Base-by-base conservation (phyloP, 2,888 invertebrate genomes). In the Phragmatobia fuliginosa region DNA sequence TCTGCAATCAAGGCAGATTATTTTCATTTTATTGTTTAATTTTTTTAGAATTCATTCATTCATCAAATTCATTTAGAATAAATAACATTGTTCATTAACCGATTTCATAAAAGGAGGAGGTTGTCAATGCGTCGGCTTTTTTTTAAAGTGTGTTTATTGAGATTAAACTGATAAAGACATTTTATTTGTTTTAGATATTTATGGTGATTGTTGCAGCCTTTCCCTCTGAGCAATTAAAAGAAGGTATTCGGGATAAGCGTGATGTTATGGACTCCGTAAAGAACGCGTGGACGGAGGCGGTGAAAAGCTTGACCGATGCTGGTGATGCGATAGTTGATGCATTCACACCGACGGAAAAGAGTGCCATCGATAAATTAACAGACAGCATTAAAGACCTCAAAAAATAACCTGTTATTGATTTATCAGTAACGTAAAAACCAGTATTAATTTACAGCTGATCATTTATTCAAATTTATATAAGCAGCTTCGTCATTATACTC, bases 261-360 rank as follows among this genome's bases (percentile, higher is more conserved):
- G 93, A 93, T 68, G 92, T 94, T 1, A 88, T 91, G 91, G 94
- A 94, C 0, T 86, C 92, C 0, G 87, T 94, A 89, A 94, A 92
- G 73, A 83, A 84, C 66, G 93, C 94, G 0, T 93, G 92, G 94
- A 85, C 85, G 32, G 93, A 91, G 41, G 86, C n/a, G n/a, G n/a
- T n/a, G n/a, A n/a, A n/a, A n/a, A n/a, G n/a, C n/a, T n/a, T n/a
- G n/a, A n/a, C n/a, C n/a, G n/a, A n/a, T n/a, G n/a, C n/a, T n/a
- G n/a, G n/a, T n/a, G n/a, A n/a, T n/a, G n/a, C n/a, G n/a, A n/a
- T 94, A 0, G 92, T 94, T 3, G 86, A 94, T 64, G 92, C 92
- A 10, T 92, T 94, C 75, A 93, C 92, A 62, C 94, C 94, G 0
- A 93, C 93, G 0, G 94, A 94, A 79, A 93, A 92, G 77, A 91